Conservation (phyloP, 2,113 vertebrate species). For the Pseudorectes ferrugineus region DNA sequence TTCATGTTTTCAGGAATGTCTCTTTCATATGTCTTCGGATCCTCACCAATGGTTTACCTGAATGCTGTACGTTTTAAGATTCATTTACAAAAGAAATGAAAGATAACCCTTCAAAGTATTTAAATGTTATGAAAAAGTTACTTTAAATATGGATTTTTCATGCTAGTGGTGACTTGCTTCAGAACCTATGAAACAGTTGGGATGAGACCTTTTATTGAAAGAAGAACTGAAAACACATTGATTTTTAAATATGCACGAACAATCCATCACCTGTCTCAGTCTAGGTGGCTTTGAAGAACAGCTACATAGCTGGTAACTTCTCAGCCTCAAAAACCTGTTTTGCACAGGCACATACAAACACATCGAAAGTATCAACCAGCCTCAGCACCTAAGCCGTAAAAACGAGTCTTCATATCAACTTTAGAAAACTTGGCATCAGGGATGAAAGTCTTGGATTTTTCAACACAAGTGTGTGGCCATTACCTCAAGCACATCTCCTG, state of each 20-base stretch:
- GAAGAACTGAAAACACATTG: background rate
- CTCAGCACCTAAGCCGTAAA: background rate
- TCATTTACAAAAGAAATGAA: background rate
- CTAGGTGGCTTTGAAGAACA: background rate
- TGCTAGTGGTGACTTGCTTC: background rate
- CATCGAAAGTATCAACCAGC: background rate
- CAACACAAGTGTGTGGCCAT: background rate
- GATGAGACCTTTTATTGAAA: background rate
- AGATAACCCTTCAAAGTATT: background rate
- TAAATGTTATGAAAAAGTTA: background rate
- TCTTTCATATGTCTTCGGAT: background rate
- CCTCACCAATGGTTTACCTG: background rate
- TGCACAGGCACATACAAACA: background rate
- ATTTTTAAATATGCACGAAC: background rate
- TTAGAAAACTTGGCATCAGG: background rate
- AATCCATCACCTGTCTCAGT: background rate
- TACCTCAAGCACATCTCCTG: background rate
- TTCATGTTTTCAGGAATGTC: background rate
- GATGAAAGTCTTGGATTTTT: background rate
- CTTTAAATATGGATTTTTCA: slow-evolving; percentile 10
- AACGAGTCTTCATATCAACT: background rate
- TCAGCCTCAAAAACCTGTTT: background rate
- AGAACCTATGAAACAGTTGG: background rate
- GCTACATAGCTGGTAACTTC: background rate
- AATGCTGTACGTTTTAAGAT: background rate